phyloP scores from a whole-genome alignment of 2,797 vertebrate genomes.

The Enteromius thamalakanensis region DNA sequence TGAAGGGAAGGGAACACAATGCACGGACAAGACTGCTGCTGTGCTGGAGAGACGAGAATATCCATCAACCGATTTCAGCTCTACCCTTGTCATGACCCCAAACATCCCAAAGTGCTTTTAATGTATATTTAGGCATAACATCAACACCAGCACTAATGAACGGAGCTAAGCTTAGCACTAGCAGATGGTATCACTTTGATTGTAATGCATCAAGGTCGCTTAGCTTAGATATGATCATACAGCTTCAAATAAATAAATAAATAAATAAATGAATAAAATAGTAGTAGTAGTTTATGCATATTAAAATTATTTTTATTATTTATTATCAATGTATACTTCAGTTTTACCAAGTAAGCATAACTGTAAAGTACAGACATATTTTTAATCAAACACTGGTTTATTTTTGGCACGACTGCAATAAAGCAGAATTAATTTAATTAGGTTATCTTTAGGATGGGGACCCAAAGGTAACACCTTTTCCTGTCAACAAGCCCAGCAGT shows the following conservation, averaged over 20 bases:
- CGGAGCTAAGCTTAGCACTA: constrained; percentile 20
- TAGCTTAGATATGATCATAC: background rate
- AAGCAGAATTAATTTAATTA: constrained; percentile 60
- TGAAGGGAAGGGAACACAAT: constrained; percentile 46
- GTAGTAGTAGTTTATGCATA: background rate
- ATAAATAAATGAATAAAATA: background rate
- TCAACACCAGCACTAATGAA: constrained; percentile 32
- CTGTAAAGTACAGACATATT: background rate
- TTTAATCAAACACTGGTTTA: constrained; percentile 16
- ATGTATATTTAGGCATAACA: constrained; percentile 49
- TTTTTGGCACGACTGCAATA: constrained; percentile 52
- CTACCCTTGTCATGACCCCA: constrained; percentile 39
- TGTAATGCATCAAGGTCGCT: constrained; percentile 20
- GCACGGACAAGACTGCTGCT: constrained; percentile 33
- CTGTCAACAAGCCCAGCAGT: constrained; percentile 36
- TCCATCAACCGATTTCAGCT: constrained; percentile 34
- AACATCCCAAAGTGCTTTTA: constrained; percentile 46
- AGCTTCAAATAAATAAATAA: constrained; percentile 11
- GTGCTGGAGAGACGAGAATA: constrained; percentile 28
- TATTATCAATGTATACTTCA: background rate
- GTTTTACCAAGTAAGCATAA: background rate
- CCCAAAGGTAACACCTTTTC: constrained; percentile 49
- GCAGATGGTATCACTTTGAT: constrained; percentile 33
- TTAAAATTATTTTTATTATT: too few species aligned
- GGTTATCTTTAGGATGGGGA: constrained; percentile 44